Conservation (phyloP, 2,888 invertebrate genomes). For the Macrophya annulata region DNA sequence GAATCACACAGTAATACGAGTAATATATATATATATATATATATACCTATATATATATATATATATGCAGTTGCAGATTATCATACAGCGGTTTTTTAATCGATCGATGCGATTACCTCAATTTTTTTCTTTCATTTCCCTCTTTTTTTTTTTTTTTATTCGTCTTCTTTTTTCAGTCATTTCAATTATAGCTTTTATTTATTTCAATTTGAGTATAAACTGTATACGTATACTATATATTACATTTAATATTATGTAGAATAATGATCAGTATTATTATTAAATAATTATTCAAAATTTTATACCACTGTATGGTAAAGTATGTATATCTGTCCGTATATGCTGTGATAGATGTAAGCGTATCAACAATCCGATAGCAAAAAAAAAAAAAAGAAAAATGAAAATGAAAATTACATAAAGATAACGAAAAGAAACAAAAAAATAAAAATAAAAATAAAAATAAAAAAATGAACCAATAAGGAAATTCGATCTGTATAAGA, state of each 20-base stretch:
- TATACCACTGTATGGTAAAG: slow-evolving; percentile 9
- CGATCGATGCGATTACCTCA: background rate
- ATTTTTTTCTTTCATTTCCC: background rate
- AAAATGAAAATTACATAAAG: slow-evolving; percentile 53
- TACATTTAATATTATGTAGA: too few relatives aligned
- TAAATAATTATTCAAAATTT: background rate
- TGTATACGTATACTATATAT: too few relatives aligned
- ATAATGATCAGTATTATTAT: too few relatives aligned
- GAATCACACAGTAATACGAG: slow-evolving; percentile 4
- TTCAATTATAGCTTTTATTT: background rate
- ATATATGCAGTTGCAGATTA: background rate
- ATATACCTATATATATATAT: too few relatives aligned
- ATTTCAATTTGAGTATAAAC: background rate
- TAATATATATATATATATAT: background rate
- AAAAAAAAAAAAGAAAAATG: slow-evolving; percentile 54
- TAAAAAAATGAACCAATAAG: slow-evolving; percentile 51
- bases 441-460: too few relatives aligned
- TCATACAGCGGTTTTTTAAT: slow-evolving; percentile 28
- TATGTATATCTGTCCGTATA: slow-evolving; percentile 57
- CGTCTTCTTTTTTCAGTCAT: background rate
- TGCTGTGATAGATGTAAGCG: slow-evolving; percentile 77
- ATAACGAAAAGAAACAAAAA: slow-evolving; percentile 50
- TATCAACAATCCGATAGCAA: slow-evolving; percentile 73
- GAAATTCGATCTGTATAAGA: background rate
- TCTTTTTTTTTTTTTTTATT: background rate